Evolutionary conservation across 2,888 invertebrate genomes (phyloP), one percentile per base, ranked within the genome.

Genomic region (Dicyrtomina minuta): DNA sequence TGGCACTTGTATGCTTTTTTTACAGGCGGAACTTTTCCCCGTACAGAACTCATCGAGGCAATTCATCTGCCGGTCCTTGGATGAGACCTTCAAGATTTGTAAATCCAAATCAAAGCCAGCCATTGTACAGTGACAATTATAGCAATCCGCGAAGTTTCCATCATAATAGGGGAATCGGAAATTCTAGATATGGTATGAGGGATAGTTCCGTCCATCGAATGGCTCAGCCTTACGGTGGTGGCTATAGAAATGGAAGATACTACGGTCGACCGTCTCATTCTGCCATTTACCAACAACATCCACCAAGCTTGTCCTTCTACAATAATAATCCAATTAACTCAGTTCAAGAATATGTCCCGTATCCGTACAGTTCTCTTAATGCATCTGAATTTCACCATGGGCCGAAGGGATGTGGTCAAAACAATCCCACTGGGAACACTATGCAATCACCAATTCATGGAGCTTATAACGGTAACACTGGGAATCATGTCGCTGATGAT

Each of bases 1-100:
- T n/a, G n/a, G n/a, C n/a, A n/a, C n/a, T n/a, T n/a, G n/a, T n/a
- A n/a, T n/a, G n/a, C n/a, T n/a, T n/a, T n/a, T n/a, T n/a, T n/a
- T n/a, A n/a, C n/a, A n/a, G n/a, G n/a, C n/a, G n/a, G n/a, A n/a
- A n/a, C n/a, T n/a, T n/a, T n/a, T n/a, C n/a, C n/a, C n/a, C n/a
- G n/a, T n/a, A n/a, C n/a, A n/a, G n/a, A n/a, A n/a, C n/a, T n/a
- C n/a, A n/a, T n/a, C n/a, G n/a, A n/a, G n/a, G n/a, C n/a, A n/a
- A n/a, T n/a, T n/a, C n/a, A n/a, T n/a, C n/a, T n/a, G n/a, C n/a
- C 10, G 44, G 24, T n/a, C 61, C 41, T 22, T 41, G 39, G 61
- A 61, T 61, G 15, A 61, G 61, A 26, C 41, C 61, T 22, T 43
- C 44, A 22, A 61, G 61, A 61, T 61, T 61, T 15, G 26, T 22